Conservation (phyloP, 2,888 invertebrate species). For the Anticlea derivata region DNA sequence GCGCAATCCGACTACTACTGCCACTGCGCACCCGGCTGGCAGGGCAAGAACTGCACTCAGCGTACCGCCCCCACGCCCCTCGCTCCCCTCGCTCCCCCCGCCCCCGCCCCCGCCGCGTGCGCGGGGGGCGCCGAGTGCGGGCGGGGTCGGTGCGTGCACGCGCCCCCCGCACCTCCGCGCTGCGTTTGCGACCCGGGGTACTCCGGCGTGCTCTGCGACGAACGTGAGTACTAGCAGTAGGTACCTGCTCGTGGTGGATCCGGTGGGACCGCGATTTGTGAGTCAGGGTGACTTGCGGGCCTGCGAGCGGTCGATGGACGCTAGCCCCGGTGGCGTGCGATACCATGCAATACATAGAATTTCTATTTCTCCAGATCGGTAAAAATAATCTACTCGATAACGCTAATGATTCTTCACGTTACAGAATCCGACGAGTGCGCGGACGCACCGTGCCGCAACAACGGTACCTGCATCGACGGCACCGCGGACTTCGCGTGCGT, state of each 20-base stretch:
- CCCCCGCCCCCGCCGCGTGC: conserved; percentile 61
- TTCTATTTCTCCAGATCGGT: too few species aligned
- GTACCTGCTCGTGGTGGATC: too few species aligned
- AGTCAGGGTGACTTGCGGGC: too few species aligned
- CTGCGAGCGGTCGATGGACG: too few species aligned
- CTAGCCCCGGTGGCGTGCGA: too few species aligned
- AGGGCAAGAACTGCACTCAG: conserved; percentile 93
- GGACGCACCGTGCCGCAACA: conserved; percentile 88
- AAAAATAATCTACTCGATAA: too few species aligned
- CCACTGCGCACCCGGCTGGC: conserved; percentile 94
- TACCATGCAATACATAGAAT: too few species aligned
- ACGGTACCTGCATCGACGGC: conserved; percentile 90
- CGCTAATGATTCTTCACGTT: too few species aligned
- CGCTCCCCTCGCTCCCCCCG: conserved; percentile 66
- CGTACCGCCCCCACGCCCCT: conserved; percentile 70
- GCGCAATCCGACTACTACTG: conserved; percentile 96
- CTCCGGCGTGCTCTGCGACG: conserved; percentile 88
- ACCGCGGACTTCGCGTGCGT: conserved; percentile 90
- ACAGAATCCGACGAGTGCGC: conserved; percentile 91
- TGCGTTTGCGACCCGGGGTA: conserved; percentile 71
- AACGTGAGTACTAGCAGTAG: conserved; percentile 34
- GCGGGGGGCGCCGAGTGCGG: conserved; percentile 75
- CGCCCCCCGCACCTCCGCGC: conserved; percentile 36
- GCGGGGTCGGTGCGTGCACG: conserved; percentile 68
- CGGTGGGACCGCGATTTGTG: too few species aligned